Evolutionary conservation across 2,113 vertebrate genomes (phyloP), one percentile per base, ranked within the genome.

Genomic region (Acanthisitta chloris): DNA sequence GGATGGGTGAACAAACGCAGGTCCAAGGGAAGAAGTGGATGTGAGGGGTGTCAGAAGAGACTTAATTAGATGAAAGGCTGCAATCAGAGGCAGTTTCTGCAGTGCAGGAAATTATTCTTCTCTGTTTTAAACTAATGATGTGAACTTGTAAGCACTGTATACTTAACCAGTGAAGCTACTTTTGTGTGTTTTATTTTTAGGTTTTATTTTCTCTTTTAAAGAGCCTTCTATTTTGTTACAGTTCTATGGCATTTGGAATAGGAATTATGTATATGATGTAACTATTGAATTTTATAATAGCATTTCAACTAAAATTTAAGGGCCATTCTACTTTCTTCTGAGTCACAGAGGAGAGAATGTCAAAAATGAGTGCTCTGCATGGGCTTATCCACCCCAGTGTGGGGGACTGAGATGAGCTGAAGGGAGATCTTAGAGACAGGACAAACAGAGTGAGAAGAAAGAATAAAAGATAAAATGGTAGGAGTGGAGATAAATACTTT

Each of bases 301-400:
- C 8, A 28, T 66, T 95, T 88, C 11, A 81, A 20, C 9, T 83
- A 20, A 65, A 83, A 73, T 36, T 62, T 73, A n/a, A 36, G 46
- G 29, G 9, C 28, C 17, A 4, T 77, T 72, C 17, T 82, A 4
- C 21, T 61, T 73, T 51, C 48, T 64, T 45, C 29, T 69, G 33
- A 73, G 10, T 19, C 57, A 45, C 28, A 61, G 23, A 72, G 31
- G 36, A 65, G 20, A 64, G 18, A 46, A 45, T 82, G 46, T 89
- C 51, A 79, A 42, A 90, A 85, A n/a, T 19, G 10, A 38, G 5
- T 51, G 26, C 16, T 71, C 12, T 84, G 25, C 17, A 36, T 64
- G 31, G 31, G 31, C 4, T 81, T 86, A 29, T 0, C 21, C 19
- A 24, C 13, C 20, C 8, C 62, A 8, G 3, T 33, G 2, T 1